Conservation (phyloP, 53 echinoderm and acorn worm species). For the Temnopleurus reevesii region DNA sequence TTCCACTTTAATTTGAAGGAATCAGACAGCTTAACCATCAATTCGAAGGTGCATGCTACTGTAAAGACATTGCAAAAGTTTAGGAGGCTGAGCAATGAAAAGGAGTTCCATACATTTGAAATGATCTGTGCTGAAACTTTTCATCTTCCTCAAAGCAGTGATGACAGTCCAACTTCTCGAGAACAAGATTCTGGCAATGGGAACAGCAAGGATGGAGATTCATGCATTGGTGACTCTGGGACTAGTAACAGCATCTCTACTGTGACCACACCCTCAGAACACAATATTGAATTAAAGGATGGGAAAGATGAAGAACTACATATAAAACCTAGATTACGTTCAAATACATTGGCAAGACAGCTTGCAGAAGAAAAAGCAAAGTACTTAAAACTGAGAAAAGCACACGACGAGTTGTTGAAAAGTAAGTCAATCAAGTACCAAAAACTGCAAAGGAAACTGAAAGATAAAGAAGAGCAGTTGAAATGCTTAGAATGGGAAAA, state of each 20-base stretch:
- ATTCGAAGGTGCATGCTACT: not conserved
- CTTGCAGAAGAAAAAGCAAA: conserved; percentile 45
- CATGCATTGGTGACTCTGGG: not conserved
- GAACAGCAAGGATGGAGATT: not conserved
- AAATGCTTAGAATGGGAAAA: conserved; percentile 52
- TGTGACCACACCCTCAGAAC: conserved; percentile 4
- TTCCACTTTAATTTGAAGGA: not conserved
- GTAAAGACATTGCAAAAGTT: conserved; percentile 50
- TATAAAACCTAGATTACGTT: conserved; percentile 34
- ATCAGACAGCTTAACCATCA: not conserved
- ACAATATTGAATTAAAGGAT: conserved; percentile 20
- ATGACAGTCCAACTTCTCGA: no score
- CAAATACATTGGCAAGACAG: conserved; percentile 37
- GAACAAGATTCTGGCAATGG: not conserved
- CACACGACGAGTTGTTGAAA: conserved; percentile 26
- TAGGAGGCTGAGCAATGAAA: conserved; percentile 62
- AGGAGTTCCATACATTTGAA: conserved; percentile 45
- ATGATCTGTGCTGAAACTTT: conserved; percentile 64
- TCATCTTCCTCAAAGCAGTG: no score
- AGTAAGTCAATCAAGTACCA: conserved; percentile 31
- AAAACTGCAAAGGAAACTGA: conserved; percentile 47
- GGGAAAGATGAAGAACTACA: conserved; percentile 37
- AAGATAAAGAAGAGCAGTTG: conserved; percentile 51
- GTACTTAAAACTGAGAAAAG: conserved; percentile 4
- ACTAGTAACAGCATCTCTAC: not conserved